Evolutionary conservation across 2,888 invertebrate genomes (phyloP), one percentile per base, ranked within the genome.

Genomic region (Agapostemon virescens): DNA sequence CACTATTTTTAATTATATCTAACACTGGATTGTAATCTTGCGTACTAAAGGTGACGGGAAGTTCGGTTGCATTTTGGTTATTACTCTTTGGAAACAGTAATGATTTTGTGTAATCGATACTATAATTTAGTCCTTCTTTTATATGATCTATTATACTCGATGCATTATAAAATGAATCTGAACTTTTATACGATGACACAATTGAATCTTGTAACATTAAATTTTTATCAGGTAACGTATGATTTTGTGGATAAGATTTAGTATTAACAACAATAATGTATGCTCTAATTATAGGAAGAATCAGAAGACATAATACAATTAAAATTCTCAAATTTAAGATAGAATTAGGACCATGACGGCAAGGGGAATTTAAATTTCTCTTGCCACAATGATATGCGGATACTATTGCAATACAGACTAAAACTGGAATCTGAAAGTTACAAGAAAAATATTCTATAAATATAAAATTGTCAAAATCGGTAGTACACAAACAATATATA

Each of bases 301-400:
- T 90, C 4, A 95, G 94, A 85, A 98, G 93, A 26, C 95, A 93
- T 75, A 96, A 88, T 38, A 95, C 94, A 58, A 95, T 91, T 58
- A 95, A 91, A 89, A 95, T 94, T 85, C 98, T 95, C 15, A 95
- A 86, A 77, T 95, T 94, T 81, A 98, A 94, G 7, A 95, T 93
- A 26, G 94, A 93, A 84, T 95, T 93, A 88, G 96, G 96, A 36
- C 93, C 92, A 77, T 93, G 93, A 87, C 95, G 95, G 72, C 96
- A 94, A 17, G 94, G 93, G 6, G 96, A 95, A 92, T 94, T 94
- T 80, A 94, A 94, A 75, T 93, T 93, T 87, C 95, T 95, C 85
- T 94, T 95, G 17, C 97, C 97, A 85, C 96, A 95, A 91, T 96
- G 96, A 93, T 95, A 98, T 0, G 96, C 96, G n/a, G 98, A 98